Percentiles rank a stretch among this genome's conserved stretches.
phyloP scores from a whole-genome alignment of 1,140 invertebrate genomes.

The Musca domestica region DNA sequence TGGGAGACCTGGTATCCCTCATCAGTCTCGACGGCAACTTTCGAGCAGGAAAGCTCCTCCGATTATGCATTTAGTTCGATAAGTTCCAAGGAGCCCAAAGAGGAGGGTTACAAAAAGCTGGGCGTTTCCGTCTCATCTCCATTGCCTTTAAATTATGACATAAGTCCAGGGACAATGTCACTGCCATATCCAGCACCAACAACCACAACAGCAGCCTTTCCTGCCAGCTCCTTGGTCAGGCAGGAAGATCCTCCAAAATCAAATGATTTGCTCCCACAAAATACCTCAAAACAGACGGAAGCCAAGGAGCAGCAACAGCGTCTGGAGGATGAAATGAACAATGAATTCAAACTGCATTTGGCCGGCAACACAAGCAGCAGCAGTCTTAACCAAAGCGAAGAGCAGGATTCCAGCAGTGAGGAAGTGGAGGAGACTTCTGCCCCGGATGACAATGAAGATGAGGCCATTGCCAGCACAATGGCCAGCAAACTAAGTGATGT shows the following conservation, averaged over 20 bases:
- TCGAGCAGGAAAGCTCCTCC: background rate
- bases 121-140: background rate
- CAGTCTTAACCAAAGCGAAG: background rate
- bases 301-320: constrained; percentile 22
- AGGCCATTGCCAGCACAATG: background rate
- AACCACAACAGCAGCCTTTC: background rate
- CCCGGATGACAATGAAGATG: too few species aligned
- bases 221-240: background rate
- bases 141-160: constrained; percentile 1
- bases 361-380: background rate
- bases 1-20: constrained; percentile 17
- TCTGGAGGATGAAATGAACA: background rate
- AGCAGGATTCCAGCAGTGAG: background rate
- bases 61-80: background rate
- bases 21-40: background rate
- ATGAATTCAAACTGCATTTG: background rate
- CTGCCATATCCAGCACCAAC: constrained; percentile 1
- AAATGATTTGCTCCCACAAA: constrained; percentile 21
- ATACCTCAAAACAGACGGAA: constrained; percentile 25
- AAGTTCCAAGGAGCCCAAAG: background rate
- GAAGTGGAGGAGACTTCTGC: background rate
- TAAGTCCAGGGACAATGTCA: background rate
- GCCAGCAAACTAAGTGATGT: background rate
- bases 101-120: background rate
- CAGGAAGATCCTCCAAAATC: background rate